These are phyloP conservation scores for Oreochromis aureus DNA, from an alignment of 2,113 vertebrate species.

Conservation along the genomic window DNA sequence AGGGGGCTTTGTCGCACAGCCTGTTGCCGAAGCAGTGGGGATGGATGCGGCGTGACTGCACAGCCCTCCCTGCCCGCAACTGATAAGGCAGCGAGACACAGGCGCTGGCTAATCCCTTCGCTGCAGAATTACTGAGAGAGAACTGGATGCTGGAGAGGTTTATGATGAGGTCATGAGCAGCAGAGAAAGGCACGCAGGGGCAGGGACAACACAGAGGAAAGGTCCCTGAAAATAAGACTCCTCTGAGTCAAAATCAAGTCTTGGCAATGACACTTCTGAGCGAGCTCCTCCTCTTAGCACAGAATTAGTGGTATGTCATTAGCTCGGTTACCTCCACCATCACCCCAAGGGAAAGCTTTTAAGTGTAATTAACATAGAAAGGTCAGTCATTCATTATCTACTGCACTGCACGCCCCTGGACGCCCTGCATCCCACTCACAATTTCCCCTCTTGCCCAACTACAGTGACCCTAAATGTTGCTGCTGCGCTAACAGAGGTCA, in stretches of 20 bases:
- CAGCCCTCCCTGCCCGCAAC: constrained; percentile 35
- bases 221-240: neutral
- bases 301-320: constrained; percentile 15
- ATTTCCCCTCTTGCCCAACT: neutral
- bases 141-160: constrained; percentile 41
- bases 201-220: neutral
- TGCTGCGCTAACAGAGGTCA: constrained; percentile 17
- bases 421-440: neutral
- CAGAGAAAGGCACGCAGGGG: neutral
- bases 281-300: neutral
- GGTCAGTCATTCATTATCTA: constrained; percentile 1
- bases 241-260: neutral
- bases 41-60: constrained; percentile 28
- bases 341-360: constrained; percentile 17
- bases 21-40: constrained; percentile 20
- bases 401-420: neutral
- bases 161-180: constrained; percentile 33
- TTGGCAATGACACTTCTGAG: neutral
- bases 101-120: constrained; percentile 45
- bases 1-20: neutral
- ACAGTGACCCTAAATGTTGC: constrained; percentile 1
- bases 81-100: constrained; percentile 55
- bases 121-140: constrained; percentile 46
- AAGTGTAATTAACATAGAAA: constrained; percentile 42
- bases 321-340: constrained; percentile 16